Evolutionary conservation across 2,888 invertebrate genomes (phyloP), one percentile per base, ranked within the genome.

Genomic region (Dioctria rufipes): DNA sequence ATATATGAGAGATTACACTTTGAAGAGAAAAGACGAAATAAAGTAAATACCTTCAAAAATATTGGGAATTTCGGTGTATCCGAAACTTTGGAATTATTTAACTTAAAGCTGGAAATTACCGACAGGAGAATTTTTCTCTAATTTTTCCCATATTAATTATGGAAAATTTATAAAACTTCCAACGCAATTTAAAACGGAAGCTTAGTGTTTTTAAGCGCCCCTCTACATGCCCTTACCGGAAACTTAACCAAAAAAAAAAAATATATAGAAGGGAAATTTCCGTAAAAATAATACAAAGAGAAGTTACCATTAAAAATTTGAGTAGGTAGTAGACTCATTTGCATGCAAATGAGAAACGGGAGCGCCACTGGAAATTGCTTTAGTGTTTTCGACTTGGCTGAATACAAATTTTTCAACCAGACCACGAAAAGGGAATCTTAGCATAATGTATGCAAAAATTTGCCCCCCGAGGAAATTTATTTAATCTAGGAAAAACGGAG

Each of bases 291-390:
- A 77, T 63, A 77, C 77, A 77, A 63, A 63, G 46, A 77, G 25
- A 77, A 77, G 63, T 71, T 78, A 71, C 49, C 82, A 71, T 78
- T 82, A 80, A 82, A 82, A 82, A 82, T 82, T 78, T 78, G 82
- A 82, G 80, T 78, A 25, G 25, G 25, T 25, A 78, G 80, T 71
- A 78, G 78, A 80, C 80, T 82, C 78, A 82, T 82, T 82, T 82
- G 82, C 80, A 82, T 82, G 82, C 78, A 82, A 82, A 82, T 82
- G 82, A 82, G 82, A 82, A 81, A 78, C 80, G 80, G 80, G 65
- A 78, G 49, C 78, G 78, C 80, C 75, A 73, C 69, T 71, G 69
- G 80, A 80, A 82, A 82, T 80, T 80, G 80, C 80, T 80, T 82
- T 82, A 80, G 78, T 78, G 51, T 71, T 80, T 63, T 54, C 54